Percentiles rank a stretch among this genome's conserved stretches.
These are phyloP conservation scores for Diadegma fenestrale DNA, from an alignment of 2,888 invertebrate species.

Conservation along the genomic window DNA sequence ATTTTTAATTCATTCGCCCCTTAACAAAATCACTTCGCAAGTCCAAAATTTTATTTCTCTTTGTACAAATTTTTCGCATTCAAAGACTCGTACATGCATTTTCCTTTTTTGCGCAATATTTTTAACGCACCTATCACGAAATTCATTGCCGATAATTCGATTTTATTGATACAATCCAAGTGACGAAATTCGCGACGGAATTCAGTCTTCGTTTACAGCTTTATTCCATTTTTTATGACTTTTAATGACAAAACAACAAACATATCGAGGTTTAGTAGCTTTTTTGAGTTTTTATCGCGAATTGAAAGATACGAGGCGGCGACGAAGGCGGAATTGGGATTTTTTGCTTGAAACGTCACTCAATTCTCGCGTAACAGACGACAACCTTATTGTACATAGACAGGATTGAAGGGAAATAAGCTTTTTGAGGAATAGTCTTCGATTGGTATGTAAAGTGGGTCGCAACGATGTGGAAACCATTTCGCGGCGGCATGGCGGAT, in stretches of 20 bases:
- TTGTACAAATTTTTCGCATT: not conserved
- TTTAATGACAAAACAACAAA: not conserved
- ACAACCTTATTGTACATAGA: constrained; percentile 18
- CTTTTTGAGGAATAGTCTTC: not conserved
- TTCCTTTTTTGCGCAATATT: not conserved
- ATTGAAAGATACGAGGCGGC: not conserved
- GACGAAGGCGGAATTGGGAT: not conserved
- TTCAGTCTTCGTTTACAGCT: not conserved
- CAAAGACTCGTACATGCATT: constrained; percentile 23
- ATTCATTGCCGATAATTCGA: not conserved
- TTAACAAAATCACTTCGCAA: constrained; percentile 21
- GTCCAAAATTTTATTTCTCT: constrained; percentile 5
- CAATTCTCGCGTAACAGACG: constrained; percentile 8
- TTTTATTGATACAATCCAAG: not conserved
- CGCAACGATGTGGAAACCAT: not conserved
- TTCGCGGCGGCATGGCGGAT: constrained; percentile 6
- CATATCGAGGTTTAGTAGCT: constrained; percentile 24
- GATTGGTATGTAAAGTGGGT: not conserved
- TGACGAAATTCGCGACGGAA: not conserved
- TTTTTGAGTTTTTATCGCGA: constrained; percentile 4
- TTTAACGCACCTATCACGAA: constrained; percentile 11
- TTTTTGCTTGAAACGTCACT: constrained; percentile 7
- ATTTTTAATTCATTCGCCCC: constrained; percentile 32
- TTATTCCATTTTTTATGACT: not conserved
- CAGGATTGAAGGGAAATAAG: constrained; percentile 8